A percentile compares a stretch with the other conserved stretches of the same genome.
Evolutionary conservation across 2,797 vertebrate genomes (phyloP).

Genomic region (Uromys caudimaculatus): DNA sequence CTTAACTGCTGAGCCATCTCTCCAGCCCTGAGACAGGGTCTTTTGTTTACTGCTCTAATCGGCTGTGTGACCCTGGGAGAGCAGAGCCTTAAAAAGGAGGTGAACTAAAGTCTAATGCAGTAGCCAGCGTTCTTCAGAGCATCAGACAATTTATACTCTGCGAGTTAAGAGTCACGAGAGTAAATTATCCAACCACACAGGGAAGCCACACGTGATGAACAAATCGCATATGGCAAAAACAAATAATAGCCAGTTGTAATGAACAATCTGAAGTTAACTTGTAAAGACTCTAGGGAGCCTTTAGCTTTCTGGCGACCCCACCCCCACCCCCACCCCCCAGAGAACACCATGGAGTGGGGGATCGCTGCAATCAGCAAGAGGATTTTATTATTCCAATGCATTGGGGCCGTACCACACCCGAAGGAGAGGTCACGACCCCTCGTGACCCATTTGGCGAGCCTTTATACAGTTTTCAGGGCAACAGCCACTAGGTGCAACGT

Average conservation of each 20-base stretch:
- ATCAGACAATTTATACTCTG: not conserved
- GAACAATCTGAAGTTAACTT: not conserved
- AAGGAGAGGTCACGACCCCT: no score
- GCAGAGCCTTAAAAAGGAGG: not conserved
- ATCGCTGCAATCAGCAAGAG: no score
- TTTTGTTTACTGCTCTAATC: not conserved
- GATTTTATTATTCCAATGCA: no score
- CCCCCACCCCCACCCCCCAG: no score
- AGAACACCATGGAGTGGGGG: no score
- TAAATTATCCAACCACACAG: not conserved
- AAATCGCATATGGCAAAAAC: not conserved
- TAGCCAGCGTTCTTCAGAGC: not conserved
- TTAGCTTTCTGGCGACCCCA: no score
- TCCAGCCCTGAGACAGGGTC: not conserved
- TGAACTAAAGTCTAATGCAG: not conserved
- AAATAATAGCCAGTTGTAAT: not conserved
- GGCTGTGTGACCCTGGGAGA: not conserved
- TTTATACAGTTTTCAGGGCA: no score
- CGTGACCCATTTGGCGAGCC: no score
- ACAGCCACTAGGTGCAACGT: no score
- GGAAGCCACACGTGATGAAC: not conserved
- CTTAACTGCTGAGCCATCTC: no score
- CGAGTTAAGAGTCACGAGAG: not conserved
- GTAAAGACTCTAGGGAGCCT: no score
- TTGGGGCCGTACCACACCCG: no score